Base-by-base conservation (phyloP, 2,888 invertebrate genomes). In the Caenorhabditis imperialis region DNA sequence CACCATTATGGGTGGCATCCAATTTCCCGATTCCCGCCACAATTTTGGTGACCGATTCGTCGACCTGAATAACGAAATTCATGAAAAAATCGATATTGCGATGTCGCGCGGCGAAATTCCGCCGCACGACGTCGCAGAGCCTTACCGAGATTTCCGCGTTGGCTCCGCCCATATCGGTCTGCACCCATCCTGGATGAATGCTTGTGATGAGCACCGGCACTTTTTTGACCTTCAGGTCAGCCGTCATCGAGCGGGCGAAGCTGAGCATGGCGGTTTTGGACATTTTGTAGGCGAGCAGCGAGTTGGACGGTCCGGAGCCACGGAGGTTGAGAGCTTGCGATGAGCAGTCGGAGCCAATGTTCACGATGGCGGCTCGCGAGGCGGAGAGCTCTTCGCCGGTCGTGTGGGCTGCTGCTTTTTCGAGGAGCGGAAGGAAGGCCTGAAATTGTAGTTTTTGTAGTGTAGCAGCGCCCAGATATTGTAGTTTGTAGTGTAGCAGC, bases 331-430 rank as follows among this genome's bases (percentile, higher is more conserved):
- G 53, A 10, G 51, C 55, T 38, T 78, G 75, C 0, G 78, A 78
- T 0, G 67, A 74, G 8, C 63, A 60, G 6, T 73, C 73, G 16
- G 75, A 75, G 3, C 75, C 78, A 27, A 81, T 81, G 38, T 81
- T 78, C 2, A 81, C 50, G 23, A 81, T 70, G 25, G 78, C 80
- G 1, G 80, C 71, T 16, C 78, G 45, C 16, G 72, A 45, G 1
- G 71, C 30, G 14, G 76, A 73, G 27, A 78, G 53, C 10, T n/a
- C 33, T 38, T 74, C 74, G 3, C 57, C 53, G 12, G 53, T 8
- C 3, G 40, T 50, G 4, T 40, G 30, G 27, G 67, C 51, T 16
- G 76, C 72, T 1, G 72, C 72, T 25, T 72, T 72, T 42, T 57
- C 53, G 37, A 76, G 71, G 25, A 76, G 65, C 20, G 71, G 71